phyloP scores from a whole-genome alignment of 1,140 invertebrate species.

The Saxidomus purpurata region DNA sequence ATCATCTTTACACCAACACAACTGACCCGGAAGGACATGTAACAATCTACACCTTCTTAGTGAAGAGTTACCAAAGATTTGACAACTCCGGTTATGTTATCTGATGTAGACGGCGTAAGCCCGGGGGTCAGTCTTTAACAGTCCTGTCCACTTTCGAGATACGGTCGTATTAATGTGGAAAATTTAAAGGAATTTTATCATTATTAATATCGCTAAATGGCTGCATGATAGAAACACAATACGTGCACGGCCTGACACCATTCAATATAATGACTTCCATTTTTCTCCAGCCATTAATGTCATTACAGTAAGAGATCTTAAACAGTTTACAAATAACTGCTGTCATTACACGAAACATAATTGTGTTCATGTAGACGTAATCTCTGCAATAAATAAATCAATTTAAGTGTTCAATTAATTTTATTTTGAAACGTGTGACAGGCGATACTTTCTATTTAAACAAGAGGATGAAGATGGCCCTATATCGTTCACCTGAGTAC shows the following conservation, averaged over 20 bases:
- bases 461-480: too few species aligned
- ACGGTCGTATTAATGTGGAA: neutral
- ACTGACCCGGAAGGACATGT: neutral
- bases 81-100: neutral
- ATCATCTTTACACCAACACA: slow-evolving; percentile 19
- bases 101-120: slow-evolving; percentile 15
- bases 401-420: neutral
- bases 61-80: slow-evolving; percentile 27
- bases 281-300: slow-evolving; percentile 8
- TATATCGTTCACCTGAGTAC: too few species aligned
- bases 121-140: slow-evolving; percentile 7
- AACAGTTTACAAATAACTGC: neutral
- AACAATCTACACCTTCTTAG: slow-evolving; percentile 16
- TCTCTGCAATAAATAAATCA: slow-evolving; percentile 16
- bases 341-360: neutral
- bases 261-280: neutral
- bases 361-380: neutral
- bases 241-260: neutral
- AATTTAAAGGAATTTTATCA: slow-evolving; percentile 23
- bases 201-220: slow-evolving; percentile 3
- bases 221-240: neutral
- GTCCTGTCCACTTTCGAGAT: neutral
- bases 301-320: neutral
- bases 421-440: too few species aligned
- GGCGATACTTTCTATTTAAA: too few species aligned